Evolutionary conservation across 2,797 vertebrate species (phyloP), one percentile per base, ranked within the genome.

Genomic region (Alauda arvensis): DNA sequence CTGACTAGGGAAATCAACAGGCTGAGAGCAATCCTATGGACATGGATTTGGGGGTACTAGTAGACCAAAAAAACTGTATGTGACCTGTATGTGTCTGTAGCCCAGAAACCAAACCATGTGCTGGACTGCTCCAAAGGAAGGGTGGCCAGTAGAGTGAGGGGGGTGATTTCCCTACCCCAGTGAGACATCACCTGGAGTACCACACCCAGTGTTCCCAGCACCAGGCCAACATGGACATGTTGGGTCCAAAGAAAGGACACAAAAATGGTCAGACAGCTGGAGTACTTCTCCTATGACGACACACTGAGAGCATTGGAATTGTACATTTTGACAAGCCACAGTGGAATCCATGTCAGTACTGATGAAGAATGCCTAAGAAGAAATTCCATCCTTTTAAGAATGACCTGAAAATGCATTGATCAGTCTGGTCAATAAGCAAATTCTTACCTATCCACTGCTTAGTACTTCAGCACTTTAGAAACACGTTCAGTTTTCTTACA

Each of bases 101-200:
- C 9, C 24, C 21, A 60, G 24, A 49, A 55, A 51, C 16, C 5
- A 18, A 46, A 20, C 7, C 1, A 1, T 3, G 13, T 14, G 24
- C 52, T 48, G 18, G 16, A n/a, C 40, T 67, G 19, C 26, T 70
- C 8, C 8, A 70, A 65, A 75, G 66, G 12, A 24, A 69, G 6
- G 2, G 10, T 18, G 9, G 6, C 4, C 29, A 75, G 18, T 4
- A 37, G 6, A 8, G 3, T 2, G 0, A 67, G 12, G 8, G 13
- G 31, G 3, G 4, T 5, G 14, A 71, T 57, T 26, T 68, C 21
- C 21, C 9, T 17, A 1, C 11, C 25, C 33, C 20, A 15, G 4
- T 21, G 23, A 77, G 40, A 74, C 4, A 25, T 6, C 9, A 51
- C 3, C 10, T 37, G 29, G 11, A 57, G 19, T 21, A 37, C 15